Conservation (phyloP, 2,797 vertebrate species). For the Neosalanx taihuensis region DNA sequence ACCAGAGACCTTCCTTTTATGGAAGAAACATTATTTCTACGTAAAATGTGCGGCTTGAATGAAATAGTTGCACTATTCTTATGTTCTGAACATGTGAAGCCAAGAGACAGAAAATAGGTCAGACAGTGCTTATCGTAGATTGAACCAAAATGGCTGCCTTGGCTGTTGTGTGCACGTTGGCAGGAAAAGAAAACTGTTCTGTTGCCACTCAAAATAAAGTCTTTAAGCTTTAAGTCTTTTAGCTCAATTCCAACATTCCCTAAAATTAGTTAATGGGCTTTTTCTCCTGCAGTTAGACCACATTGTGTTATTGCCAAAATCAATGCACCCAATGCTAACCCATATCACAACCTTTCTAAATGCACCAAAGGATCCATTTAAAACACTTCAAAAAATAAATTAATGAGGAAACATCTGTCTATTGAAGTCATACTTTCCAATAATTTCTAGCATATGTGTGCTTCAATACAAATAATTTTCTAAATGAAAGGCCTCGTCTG, state of each 20-base stretch:
- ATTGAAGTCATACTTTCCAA: background rate
- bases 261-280: background rate
- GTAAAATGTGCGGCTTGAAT: constrained; percentile 49
- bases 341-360: constrained; percentile 7
- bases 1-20: constrained; percentile 42
- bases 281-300: constrained; percentile 12
- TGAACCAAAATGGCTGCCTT: constrained; percentile 60
- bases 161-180: constrained; percentile 23
- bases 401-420: background rate
- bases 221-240: background rate
- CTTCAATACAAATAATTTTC: constrained; percentile 1
- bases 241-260: background rate
- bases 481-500: constrained; percentile 4
- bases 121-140: constrained; percentile 48
- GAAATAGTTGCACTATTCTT: constrained; percentile 49
- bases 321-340: background rate
- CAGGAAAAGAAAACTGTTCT: background rate
- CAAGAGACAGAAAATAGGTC: constrained; percentile 60
- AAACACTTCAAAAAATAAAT: constrained; percentile 13
- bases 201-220: background rate
- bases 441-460: background rate
- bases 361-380: background rate
- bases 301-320: background rate
- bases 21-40: constrained; percentile 55
- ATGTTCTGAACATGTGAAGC: constrained; percentile 22